phyloP scores from a whole-genome alignment of 2,113 vertebrate genomes.

The Podocnemis expansa region DNA sequence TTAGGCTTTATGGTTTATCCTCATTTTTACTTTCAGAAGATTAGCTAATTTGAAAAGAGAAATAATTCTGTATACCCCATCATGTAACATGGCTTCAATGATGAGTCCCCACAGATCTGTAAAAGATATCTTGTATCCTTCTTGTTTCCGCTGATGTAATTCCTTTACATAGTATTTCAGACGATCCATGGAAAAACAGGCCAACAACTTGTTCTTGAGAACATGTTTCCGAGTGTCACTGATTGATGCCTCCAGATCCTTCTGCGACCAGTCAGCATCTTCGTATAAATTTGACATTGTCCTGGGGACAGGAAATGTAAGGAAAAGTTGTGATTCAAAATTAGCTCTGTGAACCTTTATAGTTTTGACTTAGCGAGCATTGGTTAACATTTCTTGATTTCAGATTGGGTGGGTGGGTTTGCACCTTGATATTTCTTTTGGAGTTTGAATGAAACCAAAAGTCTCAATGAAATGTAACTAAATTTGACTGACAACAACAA shows the following conservation, averaged over 20 bases:
- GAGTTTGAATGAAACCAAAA: background rate
- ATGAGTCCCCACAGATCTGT: conserved; percentile 86
- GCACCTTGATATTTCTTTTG: background rate
- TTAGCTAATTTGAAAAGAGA: background rate
- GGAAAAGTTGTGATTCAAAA: background rate
- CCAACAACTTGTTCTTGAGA: conserved; percentile 73
- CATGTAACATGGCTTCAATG: conserved; percentile 79
- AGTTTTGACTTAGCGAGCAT: background rate
- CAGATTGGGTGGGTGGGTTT: background rate
- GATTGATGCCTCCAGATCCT: conserved; percentile 72
- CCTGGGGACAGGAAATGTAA: conserved; percentile 66
- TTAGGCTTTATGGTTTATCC: background rate
- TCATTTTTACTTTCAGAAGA: background rate
- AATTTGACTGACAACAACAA: background rate
- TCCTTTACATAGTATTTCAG: conserved; percentile 79
- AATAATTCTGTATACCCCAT: conserved; percentile 74
- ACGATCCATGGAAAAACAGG: conserved; percentile 74
- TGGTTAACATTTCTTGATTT: background rate
- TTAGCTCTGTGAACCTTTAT: background rate
- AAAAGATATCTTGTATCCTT: conserved; percentile 80
- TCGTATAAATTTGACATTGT: conserved; percentile 82
- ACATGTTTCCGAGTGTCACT: conserved; percentile 68
- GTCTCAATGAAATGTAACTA: background rate
- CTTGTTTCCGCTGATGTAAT: conserved; percentile 67
- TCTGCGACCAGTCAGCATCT: conserved; percentile 85